phyloP scores from a whole-genome alignment of 2,113 vertebrate species.

The Argyrosomus japonicus region DNA sequence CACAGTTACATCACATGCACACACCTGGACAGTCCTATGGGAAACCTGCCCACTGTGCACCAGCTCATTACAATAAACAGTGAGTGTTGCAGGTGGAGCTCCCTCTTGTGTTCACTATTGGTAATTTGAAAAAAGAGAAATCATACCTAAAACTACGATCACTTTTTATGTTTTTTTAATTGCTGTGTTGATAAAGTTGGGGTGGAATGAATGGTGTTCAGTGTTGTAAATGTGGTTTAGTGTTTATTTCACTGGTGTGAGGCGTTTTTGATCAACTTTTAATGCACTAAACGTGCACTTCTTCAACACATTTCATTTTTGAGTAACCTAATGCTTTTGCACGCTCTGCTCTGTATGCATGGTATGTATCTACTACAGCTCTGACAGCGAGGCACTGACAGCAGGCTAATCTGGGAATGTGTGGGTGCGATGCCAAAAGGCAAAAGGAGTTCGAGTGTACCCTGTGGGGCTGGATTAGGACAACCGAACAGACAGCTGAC shows the following conservation, averaged over 20 bases:
- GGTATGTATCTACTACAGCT: not conserved
- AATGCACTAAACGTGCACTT: too few relatives aligned
- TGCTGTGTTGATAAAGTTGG: too few relatives aligned
- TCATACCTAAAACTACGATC: not conserved
- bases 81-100: not conserved
- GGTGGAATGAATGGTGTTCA: too few relatives aligned
- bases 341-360: too few relatives aligned
- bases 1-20: conserved; percentile 4
- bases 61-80: not conserved
- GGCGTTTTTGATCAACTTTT: too few relatives aligned
- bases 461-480: conserved; percentile 22
- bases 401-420: conserved; percentile 36
- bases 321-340: too few relatives aligned
- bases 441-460: conserved; percentile 24
- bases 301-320: too few relatives aligned
- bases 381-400: not conserved
- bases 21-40: not conserved
- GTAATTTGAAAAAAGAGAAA: not conserved
- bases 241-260: too few relatives aligned
- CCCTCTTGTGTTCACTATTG: conserved; percentile 18
- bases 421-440: conserved; percentile 27
- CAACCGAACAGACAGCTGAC: conserved; percentile 42
- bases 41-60: not conserved
- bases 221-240: too few relatives aligned
- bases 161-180: not conserved